Percentiles rank a stretch among this genome's conserved stretches.
Conservation (phyloP, 2,113 vertebrate species). For the Toxotes chatareus region DNA sequence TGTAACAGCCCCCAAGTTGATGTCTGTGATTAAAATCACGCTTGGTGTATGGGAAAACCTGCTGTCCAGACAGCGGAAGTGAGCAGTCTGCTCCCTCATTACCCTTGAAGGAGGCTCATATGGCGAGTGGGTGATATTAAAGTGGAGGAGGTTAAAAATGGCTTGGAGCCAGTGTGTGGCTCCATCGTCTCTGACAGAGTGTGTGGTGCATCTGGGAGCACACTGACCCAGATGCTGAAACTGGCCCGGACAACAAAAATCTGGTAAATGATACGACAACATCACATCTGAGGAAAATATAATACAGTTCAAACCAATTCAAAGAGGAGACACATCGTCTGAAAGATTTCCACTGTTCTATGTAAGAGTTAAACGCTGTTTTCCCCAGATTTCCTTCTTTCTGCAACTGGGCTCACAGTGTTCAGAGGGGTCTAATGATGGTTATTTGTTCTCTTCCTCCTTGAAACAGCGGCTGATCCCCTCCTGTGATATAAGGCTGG, state of each 20-base stretch:
- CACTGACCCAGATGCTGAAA: slow-evolving; percentile 35
- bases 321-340: not conserved
- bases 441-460: slow-evolving; percentile 31
- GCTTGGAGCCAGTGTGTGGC: slow-evolving; percentile 56
- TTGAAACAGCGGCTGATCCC: slow-evolving; percentile 1
- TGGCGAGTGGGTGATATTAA: slow-evolving; percentile 77
- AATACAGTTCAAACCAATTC: not conserved
- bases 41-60: slow-evolving; percentile 63
- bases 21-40: slow-evolving; percentile 74
- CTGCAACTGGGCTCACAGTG: not conserved
- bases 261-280: not conserved
- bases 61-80: slow-evolving; percentile 77
- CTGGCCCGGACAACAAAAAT: not conserved
- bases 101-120: slow-evolving; percentile 70
- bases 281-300: not conserved
- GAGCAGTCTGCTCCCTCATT: slow-evolving; percentile 68
- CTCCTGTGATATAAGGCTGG: slow-evolving; percentile 24
- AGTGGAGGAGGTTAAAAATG: slow-evolving; percentile 64
- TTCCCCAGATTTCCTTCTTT: not conserved
- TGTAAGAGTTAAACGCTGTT: not conserved
- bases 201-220: slow-evolving; percentile 5
- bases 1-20: slow-evolving; percentile 54
- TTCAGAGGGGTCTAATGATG: slow-evolving; percentile 20
- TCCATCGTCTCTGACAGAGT: slow-evolving; percentile 7
- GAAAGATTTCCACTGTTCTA: not conserved